Evolutionary conservation across 1,140 invertebrate genomes (phyloP).

Genomic region (Calosoma granatense): DNA sequence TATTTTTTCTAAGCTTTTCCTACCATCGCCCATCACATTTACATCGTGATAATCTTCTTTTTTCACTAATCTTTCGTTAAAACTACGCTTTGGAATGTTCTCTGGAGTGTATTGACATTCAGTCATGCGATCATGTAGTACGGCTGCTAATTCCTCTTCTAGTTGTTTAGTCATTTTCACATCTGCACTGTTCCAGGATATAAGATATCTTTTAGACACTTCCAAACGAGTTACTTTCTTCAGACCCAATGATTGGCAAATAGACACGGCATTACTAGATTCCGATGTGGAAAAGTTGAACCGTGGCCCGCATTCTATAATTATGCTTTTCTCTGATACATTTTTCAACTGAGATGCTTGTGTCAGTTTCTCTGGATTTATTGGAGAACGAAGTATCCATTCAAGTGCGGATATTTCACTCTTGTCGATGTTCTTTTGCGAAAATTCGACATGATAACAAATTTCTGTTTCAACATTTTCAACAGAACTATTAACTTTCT

Average conservation of each 20-base stretch:
- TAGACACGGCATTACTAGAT: slow-evolving; percentile 90
- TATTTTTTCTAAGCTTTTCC: slow-evolving; percentile 68
- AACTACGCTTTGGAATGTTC: slow-evolving; percentile 61
- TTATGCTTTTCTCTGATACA: slow-evolving; percentile 32
- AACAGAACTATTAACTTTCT: slow-evolving; percentile 19
- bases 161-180: slow-evolving; percentile 36
- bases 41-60: slow-evolving; percentile 43
- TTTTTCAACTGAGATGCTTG: slow-evolving; percentile 36
- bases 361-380: slow-evolving; percentile 43
- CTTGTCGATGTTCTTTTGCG: slow-evolving; percentile 37
- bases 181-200: slow-evolving; percentile 40
- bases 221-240: slow-evolving; percentile 67
- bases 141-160: slow-evolving; percentile 43
- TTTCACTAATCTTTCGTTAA: slow-evolving; percentile 51
- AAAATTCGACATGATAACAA: slow-evolving; percentile 67
- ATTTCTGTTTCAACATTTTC: slow-evolving; percentile 53
- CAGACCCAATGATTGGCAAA: slow-evolving; percentile 75
- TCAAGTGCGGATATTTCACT: slow-evolving; percentile 48
- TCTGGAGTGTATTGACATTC: slow-evolving; percentile 59
- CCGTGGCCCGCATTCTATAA: slow-evolving; percentile 76
- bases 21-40: slow-evolving; percentile 67
- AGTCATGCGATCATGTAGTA: slow-evolving; percentile 75
- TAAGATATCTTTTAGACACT: slow-evolving; percentile 65
- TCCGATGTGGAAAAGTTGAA: slow-evolving; percentile 91
- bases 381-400: slow-evolving; percentile 60